Percentiles rank a stretch among this genome's conserved stretches.
Conservation (phyloP, 1,140 invertebrate genomes). For the Schlechtendalia chinensis region DNA sequence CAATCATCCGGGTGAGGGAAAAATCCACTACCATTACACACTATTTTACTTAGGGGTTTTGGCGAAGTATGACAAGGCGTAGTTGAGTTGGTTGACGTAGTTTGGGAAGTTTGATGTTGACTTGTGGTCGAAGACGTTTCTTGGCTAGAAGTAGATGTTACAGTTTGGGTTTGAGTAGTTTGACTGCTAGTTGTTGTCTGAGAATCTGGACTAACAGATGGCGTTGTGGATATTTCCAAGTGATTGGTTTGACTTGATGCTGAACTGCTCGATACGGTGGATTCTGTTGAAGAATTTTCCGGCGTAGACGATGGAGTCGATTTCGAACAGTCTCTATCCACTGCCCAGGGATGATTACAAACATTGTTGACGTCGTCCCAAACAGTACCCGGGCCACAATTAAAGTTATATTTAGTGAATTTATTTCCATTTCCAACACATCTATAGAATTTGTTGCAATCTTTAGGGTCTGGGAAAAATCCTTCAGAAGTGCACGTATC, state of each 20-base stretch:
- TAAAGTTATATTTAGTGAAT: slow-evolving; percentile 57
- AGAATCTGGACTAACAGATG: background rate
- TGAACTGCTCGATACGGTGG: background rate
- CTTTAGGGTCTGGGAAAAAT: slow-evolving; percentile 65
- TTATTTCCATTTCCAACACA: slow-evolving; percentile 65
- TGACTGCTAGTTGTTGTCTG: slow-evolving; percentile 31
- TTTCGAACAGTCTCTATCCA: slow-evolving; percentile 52
- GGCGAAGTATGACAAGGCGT: slow-evolving; percentile 48
- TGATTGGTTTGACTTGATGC: slow-evolving; percentile 26
- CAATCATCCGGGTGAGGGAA: slow-evolving; percentile 67
- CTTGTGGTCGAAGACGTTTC: slow-evolving; percentile 3
- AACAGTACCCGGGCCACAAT: slow-evolving; percentile 57
- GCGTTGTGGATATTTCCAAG: background rate
- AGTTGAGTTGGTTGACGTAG: slow-evolving; percentile 13
- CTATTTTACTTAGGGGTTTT: slow-evolving; percentile 52
- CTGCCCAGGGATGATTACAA: slow-evolving; percentile 59
- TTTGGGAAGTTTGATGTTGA: slow-evolving; percentile 2
- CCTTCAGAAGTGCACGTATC: slow-evolving; percentile 61
- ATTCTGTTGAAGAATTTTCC: background rate
- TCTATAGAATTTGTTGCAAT: slow-evolving; percentile 77
- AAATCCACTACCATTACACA: slow-evolving; percentile 60
- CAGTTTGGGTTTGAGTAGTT: slow-evolving; percentile 42
- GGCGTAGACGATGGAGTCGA: slow-evolving; percentile 1
- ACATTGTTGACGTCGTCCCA: slow-evolving; percentile 58
- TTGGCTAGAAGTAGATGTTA: slow-evolving; percentile 26